phyloP scores from a whole-genome alignment of 1,140 invertebrate genomes.

The Rhagoletis zephyria region DNA sequence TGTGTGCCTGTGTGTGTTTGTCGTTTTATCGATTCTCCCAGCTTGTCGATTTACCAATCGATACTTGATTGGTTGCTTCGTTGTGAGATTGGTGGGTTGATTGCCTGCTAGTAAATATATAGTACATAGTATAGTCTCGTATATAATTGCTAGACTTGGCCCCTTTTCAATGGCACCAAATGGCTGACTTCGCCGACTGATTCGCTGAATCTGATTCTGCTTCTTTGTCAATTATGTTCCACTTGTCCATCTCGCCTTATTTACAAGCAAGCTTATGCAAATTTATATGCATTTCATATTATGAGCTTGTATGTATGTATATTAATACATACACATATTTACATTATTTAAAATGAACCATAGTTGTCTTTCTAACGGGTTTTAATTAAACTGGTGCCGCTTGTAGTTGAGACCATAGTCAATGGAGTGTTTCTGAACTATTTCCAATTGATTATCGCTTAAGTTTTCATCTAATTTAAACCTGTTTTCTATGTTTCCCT shows the following conservation, averaged over 20 bases:
- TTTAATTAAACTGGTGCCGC: neutral
- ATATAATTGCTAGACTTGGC: neutral
- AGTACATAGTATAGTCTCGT: too few species aligned
- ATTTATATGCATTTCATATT: neutral
- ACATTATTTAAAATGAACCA: neutral
- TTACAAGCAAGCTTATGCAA: neutral
- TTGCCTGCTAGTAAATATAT: neutral
- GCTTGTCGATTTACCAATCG: too few species aligned
- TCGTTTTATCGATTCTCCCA: too few species aligned
- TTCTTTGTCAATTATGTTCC: neutral
- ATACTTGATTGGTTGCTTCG: neutral
- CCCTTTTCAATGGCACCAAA: neutral
- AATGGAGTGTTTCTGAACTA: constrained; percentile 17
- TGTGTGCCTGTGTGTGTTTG: too few species aligned
- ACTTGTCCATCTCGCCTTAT: neutral
- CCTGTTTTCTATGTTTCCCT: constrained; percentile 22
- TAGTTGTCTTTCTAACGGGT: neutral
- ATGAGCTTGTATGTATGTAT: neutral
- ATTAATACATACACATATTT: neutral
- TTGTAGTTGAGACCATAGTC: neutral
- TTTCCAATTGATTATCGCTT: constrained; percentile 10
- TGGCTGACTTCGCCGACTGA: neutral
- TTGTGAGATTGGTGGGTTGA: neutral
- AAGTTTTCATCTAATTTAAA: constrained; percentile 23
- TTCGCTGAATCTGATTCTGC: neutral